Base-by-base conservation (phyloP, 2,888 invertebrate genomes). In the Apodemia duryi region DNA sequence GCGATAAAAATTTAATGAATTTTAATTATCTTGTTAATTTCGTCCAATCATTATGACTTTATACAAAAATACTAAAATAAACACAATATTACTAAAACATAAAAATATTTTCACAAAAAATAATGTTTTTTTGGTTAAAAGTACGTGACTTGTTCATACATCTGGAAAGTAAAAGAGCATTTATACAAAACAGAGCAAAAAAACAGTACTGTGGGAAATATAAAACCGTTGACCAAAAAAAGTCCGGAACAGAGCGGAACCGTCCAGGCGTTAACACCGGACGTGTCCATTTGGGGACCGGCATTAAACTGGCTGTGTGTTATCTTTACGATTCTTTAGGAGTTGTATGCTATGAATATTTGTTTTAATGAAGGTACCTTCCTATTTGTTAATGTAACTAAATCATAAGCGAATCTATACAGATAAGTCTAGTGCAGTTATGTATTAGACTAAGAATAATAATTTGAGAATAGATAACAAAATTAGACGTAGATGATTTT, bases 201-300 rank as follows among this genome's bases (percentile, higher is more conserved):
- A 66, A 66, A 66, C 64, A 64, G 13, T 35, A 70, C 68, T 68
- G 66, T 68, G 63, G 65, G 63, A 68, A 68, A 68, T 67, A 66
- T 67, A 71, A 69, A 70, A 70, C 65, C 67, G 67, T 67, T 66
- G 68, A 67, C 68, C 69, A 70, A 76, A 76, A 43, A 43, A 75
- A 72, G 68, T 67, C 69, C 71, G 68, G 70, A 74, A 74, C 70
- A 68, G 67, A 69, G 66, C 67, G 72, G 70, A 66, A 54, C 70
- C 73, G 71, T 70, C 72, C 71, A 70, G 65, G 70, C 75, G 74
- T 73, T 72, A 74, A 76, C 69, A 72, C 72, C 73, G 77, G 77
- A 77, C 72, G 72, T 75, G 76, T 75, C 74, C 75, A 73, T 75
- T 77, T 71, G 68, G 73, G 71, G 70, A 69, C 69, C 72, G 69